Evolutionary conservation across 2,888 invertebrate genomes (phyloP), one percentile per base, ranked within the genome.

Genomic region (Polydesmus complanatus): DNA sequence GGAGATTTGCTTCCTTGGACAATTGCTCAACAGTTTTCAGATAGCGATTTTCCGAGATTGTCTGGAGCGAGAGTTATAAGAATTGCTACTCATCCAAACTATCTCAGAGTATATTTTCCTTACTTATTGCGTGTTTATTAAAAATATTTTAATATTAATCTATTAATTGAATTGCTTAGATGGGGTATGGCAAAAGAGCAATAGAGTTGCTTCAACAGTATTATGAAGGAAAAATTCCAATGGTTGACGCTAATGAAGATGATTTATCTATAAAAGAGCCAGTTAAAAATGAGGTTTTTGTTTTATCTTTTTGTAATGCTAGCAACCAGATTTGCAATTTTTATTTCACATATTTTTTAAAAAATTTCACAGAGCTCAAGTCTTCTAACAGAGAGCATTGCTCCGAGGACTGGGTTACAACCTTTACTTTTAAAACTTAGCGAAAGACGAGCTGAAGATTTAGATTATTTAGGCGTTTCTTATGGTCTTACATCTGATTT

Each of bases 1-100:
- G 98, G 98, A 0, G 98, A 99, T 77, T 79, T 99, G 14, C 94
- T 99, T 67, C 98, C 98, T 0, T 99, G 98, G 98, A 96, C 95
- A 60, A 79, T 99, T 2, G 89, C 93, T 3, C 96, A 97, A 70
- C 62, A 97, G 74, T 95, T 86, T 75, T 89, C 92, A 59, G 96
- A 98, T 73, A 81, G 83, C 63, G 88, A 95, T 73, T 99, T 98
- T 74, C 92, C 95, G 0, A 83, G 85, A 61, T 77, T 98, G 56
- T 78, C 79, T 54, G 98, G 98, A 0, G 92, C 90, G 1, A 80
- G 98, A 64, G 80, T 99, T 64, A 92, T 99, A 0, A 80, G 98
- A 65, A 94, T 98, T 66, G 98, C 98, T 3, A 96, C 97, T 0
- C 96, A 99, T 80, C 97, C 98, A 0, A 92, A 94, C 66, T 96